Conservation (phyloP, 2,888 invertebrate species). For the Drosophila nigritarsus region DNA sequence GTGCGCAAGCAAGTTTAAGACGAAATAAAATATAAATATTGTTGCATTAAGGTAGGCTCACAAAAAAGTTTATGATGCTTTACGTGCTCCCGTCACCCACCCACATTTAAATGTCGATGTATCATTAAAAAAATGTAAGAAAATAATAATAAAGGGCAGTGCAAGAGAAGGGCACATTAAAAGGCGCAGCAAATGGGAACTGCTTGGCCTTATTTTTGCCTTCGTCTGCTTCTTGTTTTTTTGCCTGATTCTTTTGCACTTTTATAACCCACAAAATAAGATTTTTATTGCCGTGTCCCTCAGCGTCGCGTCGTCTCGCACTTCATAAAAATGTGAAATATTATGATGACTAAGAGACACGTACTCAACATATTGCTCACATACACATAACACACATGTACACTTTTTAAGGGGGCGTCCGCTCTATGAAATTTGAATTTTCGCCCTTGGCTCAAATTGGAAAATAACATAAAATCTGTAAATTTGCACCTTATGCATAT, state of each 20-base stretch:
- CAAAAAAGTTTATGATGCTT: conserved; percentile 71
- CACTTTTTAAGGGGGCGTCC: neutral
- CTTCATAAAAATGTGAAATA: conserved; percentile 81
- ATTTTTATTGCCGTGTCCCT: conserved; percentile 72
- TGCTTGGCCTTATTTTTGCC: conserved; percentile 16
- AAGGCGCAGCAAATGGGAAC: conserved; percentile 45
- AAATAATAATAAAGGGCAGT: conserved; percentile 43
- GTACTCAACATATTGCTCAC: conserved; percentile 58
- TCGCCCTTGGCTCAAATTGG: conserved; percentile 32
- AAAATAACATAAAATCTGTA: conserved; percentile 49
- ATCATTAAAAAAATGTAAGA: conserved; percentile 69
- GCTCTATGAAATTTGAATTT: conserved; percentile 37
- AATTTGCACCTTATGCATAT: conserved; percentile 44
- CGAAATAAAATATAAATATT: conserved; percentile 44
- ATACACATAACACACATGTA: neutral
- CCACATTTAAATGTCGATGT: conserved; percentile 76
- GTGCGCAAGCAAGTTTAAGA: conserved; percentile 43
- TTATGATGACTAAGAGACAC: conserved; percentile 74
- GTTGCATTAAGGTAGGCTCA: conserved; percentile 78
- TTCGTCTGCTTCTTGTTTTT: neutral
- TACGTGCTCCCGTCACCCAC: conserved; percentile 33
- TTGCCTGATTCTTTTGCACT: conserved; percentile 56
- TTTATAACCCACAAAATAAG: conserved; percentile 76
- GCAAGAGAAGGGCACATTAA: conserved; percentile 46
- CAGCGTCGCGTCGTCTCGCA: conserved; percentile 61